Conservation (phyloP, 2,888 invertebrate genomes). For the Cerceris rybyensis region DNA sequence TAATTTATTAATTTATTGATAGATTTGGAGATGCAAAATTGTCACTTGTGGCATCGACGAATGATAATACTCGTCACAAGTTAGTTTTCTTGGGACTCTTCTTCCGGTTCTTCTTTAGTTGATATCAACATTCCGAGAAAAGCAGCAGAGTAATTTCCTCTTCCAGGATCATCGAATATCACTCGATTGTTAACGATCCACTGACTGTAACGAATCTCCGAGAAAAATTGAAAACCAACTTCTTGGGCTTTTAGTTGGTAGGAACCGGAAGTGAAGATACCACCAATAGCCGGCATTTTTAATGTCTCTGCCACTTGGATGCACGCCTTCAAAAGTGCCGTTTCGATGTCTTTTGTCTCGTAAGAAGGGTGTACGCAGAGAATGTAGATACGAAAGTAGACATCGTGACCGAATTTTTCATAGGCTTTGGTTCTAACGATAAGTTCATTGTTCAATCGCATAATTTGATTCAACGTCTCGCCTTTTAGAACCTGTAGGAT, state of each 20-base stretch:
- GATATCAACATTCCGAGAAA: slow-evolving; percentile 70
- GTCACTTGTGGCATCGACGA: neutral
- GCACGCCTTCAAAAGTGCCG: slow-evolving; percentile 65
- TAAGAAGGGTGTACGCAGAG: slow-evolving; percentile 76
- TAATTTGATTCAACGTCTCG: slow-evolving; percentile 64
- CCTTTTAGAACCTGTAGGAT: slow-evolving; percentile 66
- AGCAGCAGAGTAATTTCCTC: slow-evolving; percentile 82
- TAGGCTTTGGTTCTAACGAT: slow-evolving; percentile 65
- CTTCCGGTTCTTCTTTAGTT: slow-evolving; percentile 24
- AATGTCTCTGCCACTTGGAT: slow-evolving; percentile 61
- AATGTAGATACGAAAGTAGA: slow-evolving; percentile 69
- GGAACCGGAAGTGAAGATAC: slow-evolving; percentile 71
- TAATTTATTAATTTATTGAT: too few species aligned
- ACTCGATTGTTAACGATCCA: slow-evolving; percentile 81
- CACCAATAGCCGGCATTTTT: slow-evolving; percentile 63
- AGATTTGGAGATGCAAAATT: neutral
- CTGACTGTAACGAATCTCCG: slow-evolving; percentile 81
- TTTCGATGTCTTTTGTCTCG: slow-evolving; percentile 62
- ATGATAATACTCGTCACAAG: neutral
- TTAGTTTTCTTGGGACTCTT: neutral
- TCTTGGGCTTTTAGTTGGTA: slow-evolving; percentile 64
- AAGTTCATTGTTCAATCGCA: slow-evolving; percentile 64
- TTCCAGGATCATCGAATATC: slow-evolving; percentile 83
- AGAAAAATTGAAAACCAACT: slow-evolving; percentile 62
- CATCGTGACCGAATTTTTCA: slow-evolving; percentile 51